phyloP scores from a whole-genome alignment of 2,113 vertebrate genomes.

The Notothenia rossii region DNA sequence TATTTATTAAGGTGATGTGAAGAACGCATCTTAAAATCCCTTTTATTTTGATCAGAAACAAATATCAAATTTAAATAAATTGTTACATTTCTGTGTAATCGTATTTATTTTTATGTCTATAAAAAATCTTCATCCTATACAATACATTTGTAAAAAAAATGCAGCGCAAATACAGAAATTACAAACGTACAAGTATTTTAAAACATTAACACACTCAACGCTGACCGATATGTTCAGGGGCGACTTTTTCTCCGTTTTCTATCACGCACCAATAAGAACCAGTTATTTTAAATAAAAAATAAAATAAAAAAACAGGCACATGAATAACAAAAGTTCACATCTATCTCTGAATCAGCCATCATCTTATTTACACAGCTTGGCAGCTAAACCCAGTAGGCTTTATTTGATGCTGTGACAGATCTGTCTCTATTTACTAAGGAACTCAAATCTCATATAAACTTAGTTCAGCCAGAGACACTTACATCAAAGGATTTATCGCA shows the following conservation, averaged over 20 bases:
- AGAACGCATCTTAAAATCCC: background rate
- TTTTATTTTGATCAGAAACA: constrained; percentile 36
- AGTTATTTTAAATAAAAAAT: constrained; percentile 19
- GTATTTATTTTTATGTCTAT: constrained; percentile 89
- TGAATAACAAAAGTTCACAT: constrained; percentile 61
- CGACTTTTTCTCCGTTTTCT: background rate
- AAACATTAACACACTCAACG: constrained; percentile 59
- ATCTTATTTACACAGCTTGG: constrained; percentile 78
- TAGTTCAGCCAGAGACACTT: constrained; percentile 70
- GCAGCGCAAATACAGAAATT: constrained; percentile 82
- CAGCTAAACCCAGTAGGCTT: constrained; percentile 64
- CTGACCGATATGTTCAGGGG: constrained; percentile 14
- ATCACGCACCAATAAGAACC: constrained; percentile 16
- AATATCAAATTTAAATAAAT: constrained; percentile 57
- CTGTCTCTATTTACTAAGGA: constrained; percentile 63
- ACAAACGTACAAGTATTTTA: constrained; percentile 85
- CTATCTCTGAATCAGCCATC: constrained; percentile 60
- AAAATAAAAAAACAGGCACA: constrained; percentile 49
- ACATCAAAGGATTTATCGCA: constrained; percentile 63
- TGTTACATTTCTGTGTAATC: constrained; percentile 2
- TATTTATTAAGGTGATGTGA: background rate
- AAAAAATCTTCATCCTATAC: constrained; percentile 90
- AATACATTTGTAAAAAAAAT: constrained; percentile 82
- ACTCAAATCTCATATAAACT: constrained; percentile 64
- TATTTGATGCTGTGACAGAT: constrained; percentile 71